A percentile compares a stretch with the other conserved stretches of the same genome.
These are phyloP conservation scores for Chlorops oryzae DNA, from an alignment of 1,140 invertebrate species.

Conservation along the genomic window DNA sequence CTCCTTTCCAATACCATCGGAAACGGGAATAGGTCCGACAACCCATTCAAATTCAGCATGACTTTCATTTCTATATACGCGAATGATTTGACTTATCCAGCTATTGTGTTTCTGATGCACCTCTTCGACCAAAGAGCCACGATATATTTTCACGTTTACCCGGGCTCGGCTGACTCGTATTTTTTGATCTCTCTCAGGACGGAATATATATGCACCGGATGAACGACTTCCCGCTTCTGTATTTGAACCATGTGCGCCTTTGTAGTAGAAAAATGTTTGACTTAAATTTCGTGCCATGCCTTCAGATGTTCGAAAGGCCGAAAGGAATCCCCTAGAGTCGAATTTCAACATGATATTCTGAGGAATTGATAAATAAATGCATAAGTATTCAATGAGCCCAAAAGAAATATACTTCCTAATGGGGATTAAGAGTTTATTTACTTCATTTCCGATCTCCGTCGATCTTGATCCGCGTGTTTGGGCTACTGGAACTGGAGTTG, in stretches of 20 bases:
- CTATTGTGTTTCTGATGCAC: slow-evolving; percentile 69
- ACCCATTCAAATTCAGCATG: slow-evolving; percentile 86
- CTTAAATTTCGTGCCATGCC: slow-evolving; percentile 31
- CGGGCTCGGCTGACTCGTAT: slow-evolving; percentile 32
- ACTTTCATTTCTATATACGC: slow-evolving; percentile 62
- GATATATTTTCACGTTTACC: slow-evolving; percentile 48
- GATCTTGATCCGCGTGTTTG: not conserved
- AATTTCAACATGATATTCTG: no score
- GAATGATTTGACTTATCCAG: slow-evolving; percentile 76
- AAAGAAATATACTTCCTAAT: no score
- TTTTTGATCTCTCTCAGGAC: slow-evolving; percentile 57
- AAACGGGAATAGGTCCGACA: slow-evolving; percentile 84
- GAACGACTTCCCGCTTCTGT: slow-evolving; percentile 53
- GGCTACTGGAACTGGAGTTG: slow-evolving; percentile 16
- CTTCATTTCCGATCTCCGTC: slow-evolving; percentile 25
- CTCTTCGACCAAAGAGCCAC: slow-evolving; percentile 72
- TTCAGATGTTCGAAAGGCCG: slow-evolving; percentile 53
- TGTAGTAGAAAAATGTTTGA: slow-evolving; percentile 75
- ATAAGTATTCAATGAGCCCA: no score
- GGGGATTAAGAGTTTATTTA: no score
- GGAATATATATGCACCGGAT: slow-evolving; percentile 82
- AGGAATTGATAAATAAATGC: no score
- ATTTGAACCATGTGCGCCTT: slow-evolving; percentile 58
- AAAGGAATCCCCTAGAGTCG: no score
- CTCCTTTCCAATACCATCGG: slow-evolving; percentile 72